Conservation (phyloP, 1,140 invertebrate genomes). For the Campoletis sonorensis region DNA sequence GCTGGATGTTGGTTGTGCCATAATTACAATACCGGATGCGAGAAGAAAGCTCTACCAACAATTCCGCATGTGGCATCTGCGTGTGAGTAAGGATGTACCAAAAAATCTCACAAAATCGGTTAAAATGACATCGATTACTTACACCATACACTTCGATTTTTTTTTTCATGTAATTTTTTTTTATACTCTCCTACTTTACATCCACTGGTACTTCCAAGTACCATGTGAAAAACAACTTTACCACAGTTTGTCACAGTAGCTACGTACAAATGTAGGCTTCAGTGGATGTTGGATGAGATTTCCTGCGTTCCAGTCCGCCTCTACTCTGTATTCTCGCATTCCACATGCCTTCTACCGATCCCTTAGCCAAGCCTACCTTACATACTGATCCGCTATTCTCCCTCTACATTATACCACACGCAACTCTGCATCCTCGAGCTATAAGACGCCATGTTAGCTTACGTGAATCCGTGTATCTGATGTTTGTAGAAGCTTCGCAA, state of each 20-base stretch:
- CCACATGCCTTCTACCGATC: constrained; percentile 3
- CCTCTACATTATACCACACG: not conserved
- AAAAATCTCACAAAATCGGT: too few species aligned
- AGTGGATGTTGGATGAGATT: not conserved
- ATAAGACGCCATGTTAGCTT: constrained; percentile 4
- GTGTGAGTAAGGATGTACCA: not conserved
- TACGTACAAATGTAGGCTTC: not conserved
- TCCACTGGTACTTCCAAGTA: not conserved
- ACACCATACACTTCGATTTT: too few species aligned
- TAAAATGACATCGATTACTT: too few species aligned
- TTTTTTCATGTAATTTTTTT: too few species aligned
- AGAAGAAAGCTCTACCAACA: not conserved
- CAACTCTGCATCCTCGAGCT: not conserved
- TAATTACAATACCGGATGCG: constrained; percentile 2
- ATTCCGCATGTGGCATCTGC: not conserved
- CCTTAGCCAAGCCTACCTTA: constrained; percentile 12
- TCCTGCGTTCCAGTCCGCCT: not conserved
- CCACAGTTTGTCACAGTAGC: not conserved
- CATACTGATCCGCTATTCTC: not conserved
- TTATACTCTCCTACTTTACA: too few species aligned
- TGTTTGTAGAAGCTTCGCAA: constrained; percentile 17
- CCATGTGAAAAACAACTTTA: not conserved
- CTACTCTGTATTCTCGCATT: not conserved
- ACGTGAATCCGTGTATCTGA: not conserved
- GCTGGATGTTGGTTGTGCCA: constrained; percentile 14